Evolutionary conservation across 2,113 vertebrate genomes (phyloP).

Genomic region (Lepus europaeus): DNA sequence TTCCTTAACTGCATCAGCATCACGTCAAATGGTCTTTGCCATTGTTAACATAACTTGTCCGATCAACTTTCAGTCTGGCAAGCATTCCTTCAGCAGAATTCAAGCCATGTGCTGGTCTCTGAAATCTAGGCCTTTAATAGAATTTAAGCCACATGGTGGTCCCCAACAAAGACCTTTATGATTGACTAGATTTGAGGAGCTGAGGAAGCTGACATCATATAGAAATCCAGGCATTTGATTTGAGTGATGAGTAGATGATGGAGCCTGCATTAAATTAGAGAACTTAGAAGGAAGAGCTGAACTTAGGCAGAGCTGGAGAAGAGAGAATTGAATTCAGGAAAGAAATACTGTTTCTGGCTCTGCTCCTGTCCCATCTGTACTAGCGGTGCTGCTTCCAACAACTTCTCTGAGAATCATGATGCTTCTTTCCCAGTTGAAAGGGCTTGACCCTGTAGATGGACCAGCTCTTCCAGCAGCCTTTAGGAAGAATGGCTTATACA

Average conservation of each 20-base stretch:
- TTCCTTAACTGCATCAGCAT: no score
- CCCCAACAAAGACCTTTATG: not conserved
- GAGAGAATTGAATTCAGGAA: not conserved
- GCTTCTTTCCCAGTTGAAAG: not conserved
- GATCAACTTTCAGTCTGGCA: no score
- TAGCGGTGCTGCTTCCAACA: not conserved
- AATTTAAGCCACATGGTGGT: no score
- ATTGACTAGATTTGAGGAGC: not conserved
- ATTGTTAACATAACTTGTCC: no score
- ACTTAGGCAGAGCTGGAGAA: not conserved
- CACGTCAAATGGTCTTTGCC: no score
- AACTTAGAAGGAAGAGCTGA: not conserved
- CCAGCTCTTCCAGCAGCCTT: not conserved
- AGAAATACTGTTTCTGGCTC: not conserved
- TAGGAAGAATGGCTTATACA: not conserved
- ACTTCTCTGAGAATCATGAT: not conserved
- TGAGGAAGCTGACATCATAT: not conserved
- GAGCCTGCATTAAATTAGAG: not conserved
- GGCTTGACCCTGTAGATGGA: not conserved
- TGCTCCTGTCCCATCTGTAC: not conserved
- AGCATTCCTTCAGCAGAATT: no score
- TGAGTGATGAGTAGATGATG: not conserved
- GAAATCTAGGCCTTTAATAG: no score
- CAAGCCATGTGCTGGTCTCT: no score
- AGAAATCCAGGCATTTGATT: not conserved